Base-by-base conservation (phyloP, 2,888 invertebrate genomes). In the Sepioteuthis lessoniana region DNA sequence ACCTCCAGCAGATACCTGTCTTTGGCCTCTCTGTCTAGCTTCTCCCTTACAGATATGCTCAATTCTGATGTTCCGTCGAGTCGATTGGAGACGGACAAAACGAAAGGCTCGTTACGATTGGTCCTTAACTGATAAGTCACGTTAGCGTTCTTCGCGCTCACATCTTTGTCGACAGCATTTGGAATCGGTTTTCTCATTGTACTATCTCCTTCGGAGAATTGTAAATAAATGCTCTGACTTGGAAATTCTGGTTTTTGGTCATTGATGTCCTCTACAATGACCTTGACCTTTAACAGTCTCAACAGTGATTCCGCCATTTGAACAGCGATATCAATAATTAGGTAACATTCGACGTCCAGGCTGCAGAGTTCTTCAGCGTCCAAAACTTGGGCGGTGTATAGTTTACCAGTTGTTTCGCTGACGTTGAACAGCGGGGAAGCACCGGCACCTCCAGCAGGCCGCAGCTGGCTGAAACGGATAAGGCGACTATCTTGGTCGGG, bases 181-280 rank as follows among this genome's bases (percentile, higher is more conserved):
- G 95, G 94, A 47, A 95, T 94, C n/a, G 90, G 94, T 94, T 37
- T 94, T 35, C 95, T 95, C 28, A 95, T 95, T 38, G 95, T 95
- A 3, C 94, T 95, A 31, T 95, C 95, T 90, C 95, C 95, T 94
- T 96, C 96, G 16, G 95, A 94, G 42, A 96, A 95, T 35, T 94
- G 94, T 38, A 96, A 94, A 46, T 93, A 94, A 10, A 95, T 96
- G 31, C 94, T 94, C 37, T 94, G 95, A 46, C 95, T 94, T 5
- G 95, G 95, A 94, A 96, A 96, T 16, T 94, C 94, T 0, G 96
- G 96, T 10, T 94, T 94, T 94, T 96, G 96, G 94, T 96, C 96
- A 94, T 96, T 96, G 46, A 96, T 94, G 94, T 96, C 96, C 25
- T 95, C 93, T 31, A 96, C 94, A n/a, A 95, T 91, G 16, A 96